These are phyloP conservation scores for Teleopsis dalmanni DNA, from an alignment of 1,140 invertebrate species.

Conservation along the genomic window DNA sequence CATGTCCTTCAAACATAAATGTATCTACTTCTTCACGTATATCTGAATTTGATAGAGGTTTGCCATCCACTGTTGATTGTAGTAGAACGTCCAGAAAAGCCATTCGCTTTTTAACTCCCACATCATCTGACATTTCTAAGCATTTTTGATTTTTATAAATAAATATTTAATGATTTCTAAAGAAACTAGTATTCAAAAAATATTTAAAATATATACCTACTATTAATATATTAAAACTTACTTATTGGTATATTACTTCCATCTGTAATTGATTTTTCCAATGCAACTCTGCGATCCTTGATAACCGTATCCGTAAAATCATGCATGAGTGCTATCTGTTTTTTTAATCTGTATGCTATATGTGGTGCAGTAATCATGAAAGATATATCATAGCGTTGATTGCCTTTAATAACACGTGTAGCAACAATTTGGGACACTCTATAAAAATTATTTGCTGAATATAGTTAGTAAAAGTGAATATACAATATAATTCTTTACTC, in stretches of 20 bases:
- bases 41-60: conserved; percentile 54
- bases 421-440: not conserved
- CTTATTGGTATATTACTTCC: too few relatives aligned
- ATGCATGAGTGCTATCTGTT: conserved; percentile 58
- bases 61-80: conserved; percentile 50
- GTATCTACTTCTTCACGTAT: conserved; percentile 70
- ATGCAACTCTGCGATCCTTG: conserved; percentile 38
- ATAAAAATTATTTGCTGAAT: not conserved
- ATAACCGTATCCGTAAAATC: conserved; percentile 57
- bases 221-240: not conserved
- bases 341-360: conserved; percentile 46
- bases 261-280: conserved; percentile 20
- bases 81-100: conserved; percentile 74
- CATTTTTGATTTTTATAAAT: too few relatives aligned
- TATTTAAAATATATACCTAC: not conserved
- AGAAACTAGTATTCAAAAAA: not conserved
- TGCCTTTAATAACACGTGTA: conserved; percentile 23
- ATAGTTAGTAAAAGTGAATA: not conserved
- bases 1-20: conserved; percentile 72
- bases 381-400: conserved; percentile 7
- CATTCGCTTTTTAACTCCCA: conserved; percentile 53
- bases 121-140: conserved; percentile 15
- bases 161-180: not conserved
- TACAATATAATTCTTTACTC: conserved; percentile 39
- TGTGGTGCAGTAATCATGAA: conserved; percentile 22